These are phyloP conservation scores for Pitangus sulphuratus DNA, from an alignment of 2,797 vertebrate genomes.

Conservation along the genomic window DNA sequence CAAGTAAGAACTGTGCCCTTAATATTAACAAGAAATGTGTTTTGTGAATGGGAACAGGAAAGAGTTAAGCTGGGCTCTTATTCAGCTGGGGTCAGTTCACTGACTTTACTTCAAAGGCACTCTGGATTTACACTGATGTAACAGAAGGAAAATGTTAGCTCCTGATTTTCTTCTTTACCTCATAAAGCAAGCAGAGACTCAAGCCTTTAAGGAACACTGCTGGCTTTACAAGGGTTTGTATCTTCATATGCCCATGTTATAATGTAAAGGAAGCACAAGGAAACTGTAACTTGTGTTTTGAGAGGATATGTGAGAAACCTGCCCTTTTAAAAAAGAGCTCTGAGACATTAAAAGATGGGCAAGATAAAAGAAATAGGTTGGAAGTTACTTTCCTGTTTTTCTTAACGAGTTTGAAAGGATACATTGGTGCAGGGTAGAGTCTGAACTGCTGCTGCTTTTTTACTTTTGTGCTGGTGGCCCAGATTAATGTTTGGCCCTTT, in stretches of 20 bases:
- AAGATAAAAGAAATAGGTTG: neutral
- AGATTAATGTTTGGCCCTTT: neutral
- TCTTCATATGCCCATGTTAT: neutral
- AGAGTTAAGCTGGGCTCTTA: neutral
- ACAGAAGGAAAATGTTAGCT: neutral
- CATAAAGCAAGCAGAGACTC: neutral
- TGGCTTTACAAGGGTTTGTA: neutral
- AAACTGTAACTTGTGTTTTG: neutral
- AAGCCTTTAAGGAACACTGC: neutral
- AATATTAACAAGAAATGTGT: neutral
- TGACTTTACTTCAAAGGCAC: constrained; percentile 18
- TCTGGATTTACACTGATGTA: constrained; percentile 10
- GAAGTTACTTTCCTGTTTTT: neutral
- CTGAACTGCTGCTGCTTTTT: neutral
- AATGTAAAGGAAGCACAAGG: neutral
- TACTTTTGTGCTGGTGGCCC: neutral
- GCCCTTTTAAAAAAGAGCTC: neutral
- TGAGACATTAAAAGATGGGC: neutral
- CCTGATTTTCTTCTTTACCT: neutral
- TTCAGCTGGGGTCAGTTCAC: neutral
- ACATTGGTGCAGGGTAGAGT: neutral
- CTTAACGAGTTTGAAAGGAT: neutral
- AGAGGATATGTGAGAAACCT: neutral
- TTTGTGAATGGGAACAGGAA: neutral
- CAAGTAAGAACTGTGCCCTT: neutral